These are phyloP conservation scores for Chironomus riparius DNA, from an alignment of 2,888 invertebrate genomes.

Conservation along the genomic window DNA sequence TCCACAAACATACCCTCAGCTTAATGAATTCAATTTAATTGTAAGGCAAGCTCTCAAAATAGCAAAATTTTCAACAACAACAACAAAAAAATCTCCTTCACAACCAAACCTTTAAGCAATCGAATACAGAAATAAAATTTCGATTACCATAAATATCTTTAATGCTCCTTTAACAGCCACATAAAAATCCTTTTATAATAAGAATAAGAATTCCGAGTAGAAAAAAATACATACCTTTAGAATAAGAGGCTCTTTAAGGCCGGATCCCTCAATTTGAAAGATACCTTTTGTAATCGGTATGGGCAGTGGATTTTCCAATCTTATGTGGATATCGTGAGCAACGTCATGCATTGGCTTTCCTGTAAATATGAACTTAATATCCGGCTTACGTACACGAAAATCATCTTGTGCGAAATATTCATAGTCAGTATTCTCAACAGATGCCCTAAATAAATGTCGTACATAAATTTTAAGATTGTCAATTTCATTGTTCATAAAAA, in stretches of 20 bases:
- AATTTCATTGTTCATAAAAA: not conserved
- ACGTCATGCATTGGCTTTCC: constrained; percentile 47
- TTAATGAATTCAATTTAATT: no score
- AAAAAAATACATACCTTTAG: constrained; percentile 47
- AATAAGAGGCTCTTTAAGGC: constrained; percentile 63
- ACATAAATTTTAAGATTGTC: no score
- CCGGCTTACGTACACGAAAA: constrained; percentile 80
- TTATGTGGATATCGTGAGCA: constrained; percentile 52
- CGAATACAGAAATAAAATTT: not conserved
- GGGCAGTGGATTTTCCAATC: constrained; percentile 73
- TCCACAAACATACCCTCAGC: no score
- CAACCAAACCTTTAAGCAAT: constrained; percentile 34
- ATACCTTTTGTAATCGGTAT: constrained; percentile 64
- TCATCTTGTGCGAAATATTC: constrained; percentile 86
- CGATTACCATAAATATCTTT: not conserved
- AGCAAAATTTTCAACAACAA: no score
- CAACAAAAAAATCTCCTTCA: no score
- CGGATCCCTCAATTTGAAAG: constrained; percentile 75
- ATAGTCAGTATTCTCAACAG: constrained; percentile 69
- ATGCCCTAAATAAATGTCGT: constrained; percentile 31
- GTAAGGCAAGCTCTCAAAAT: no score
- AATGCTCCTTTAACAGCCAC: not conserved
- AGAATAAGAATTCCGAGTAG: no score
- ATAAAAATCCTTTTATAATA: no score
- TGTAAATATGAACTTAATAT: constrained; percentile 65